Percentiles rank a stretch among this genome's conserved stretches.
Conservation (phyloP, 2,888 invertebrate genomes). For the Caradrina kadenii region DNA sequence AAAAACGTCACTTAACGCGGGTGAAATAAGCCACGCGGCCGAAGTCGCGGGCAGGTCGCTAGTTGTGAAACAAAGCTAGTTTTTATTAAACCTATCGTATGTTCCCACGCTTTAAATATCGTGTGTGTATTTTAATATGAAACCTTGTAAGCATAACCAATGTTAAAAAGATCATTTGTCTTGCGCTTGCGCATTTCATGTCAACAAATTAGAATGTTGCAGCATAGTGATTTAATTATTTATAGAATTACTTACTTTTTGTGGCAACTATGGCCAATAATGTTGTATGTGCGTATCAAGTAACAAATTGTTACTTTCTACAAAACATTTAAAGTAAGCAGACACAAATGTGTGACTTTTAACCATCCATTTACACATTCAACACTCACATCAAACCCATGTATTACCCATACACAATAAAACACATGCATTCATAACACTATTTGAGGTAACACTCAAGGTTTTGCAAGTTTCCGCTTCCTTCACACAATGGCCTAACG, state of each 20-base stretch:
- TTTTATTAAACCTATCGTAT: slow-evolving; percentile 27
- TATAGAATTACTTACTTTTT: slow-evolving; percentile 10
- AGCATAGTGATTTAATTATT: slow-evolving; percentile 11
- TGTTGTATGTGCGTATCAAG: neutral
- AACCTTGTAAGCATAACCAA: slow-evolving; percentile 62
- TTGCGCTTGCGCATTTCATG: slow-evolving; percentile 38
- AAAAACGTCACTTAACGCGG: too few species aligned
- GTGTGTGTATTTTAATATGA: slow-evolving; percentile 59
- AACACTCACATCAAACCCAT: slow-evolving; percentile 15
- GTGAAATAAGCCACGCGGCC: too few species aligned
- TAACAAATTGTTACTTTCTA: neutral
- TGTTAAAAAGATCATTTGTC: slow-evolving; percentile 57
- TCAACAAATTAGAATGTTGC: slow-evolving; percentile 36
- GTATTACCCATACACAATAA: slow-evolving; percentile 12
- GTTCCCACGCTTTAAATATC: slow-evolving; percentile 60
- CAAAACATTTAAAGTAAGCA: neutral
- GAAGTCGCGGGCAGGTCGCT: too few species aligned
- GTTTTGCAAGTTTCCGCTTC: slow-evolving; percentile 61
- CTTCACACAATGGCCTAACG: slow-evolving; percentile 54
- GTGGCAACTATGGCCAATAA: neutral
- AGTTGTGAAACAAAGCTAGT: slow-evolving; percentile 25
- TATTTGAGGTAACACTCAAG: slow-evolving; percentile 52
- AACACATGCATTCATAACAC: slow-evolving; percentile 25
- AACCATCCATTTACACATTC: neutral
- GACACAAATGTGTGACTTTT: neutral